Evolutionary conservation across 2,888 invertebrate species (phyloP), one percentile per base, ranked within the genome.

Genomic region (Amphipoea oculea): DNA sequence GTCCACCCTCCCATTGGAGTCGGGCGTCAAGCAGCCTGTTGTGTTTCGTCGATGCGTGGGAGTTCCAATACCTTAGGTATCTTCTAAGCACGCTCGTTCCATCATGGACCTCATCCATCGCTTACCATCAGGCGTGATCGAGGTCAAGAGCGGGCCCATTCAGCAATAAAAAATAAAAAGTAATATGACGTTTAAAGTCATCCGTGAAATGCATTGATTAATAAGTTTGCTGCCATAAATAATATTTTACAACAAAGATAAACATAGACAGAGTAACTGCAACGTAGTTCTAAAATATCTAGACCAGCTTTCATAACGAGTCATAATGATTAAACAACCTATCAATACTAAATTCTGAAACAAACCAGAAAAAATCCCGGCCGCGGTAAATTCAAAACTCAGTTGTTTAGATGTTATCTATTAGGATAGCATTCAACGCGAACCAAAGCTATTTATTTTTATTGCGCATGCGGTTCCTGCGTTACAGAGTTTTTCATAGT

Each of bases 381-480:
- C 71, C 36, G 23, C 71, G 65, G 57, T 80, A 83, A 66, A 84
- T 81, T 76, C 29, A 80, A 83, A 85, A 83, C 78, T 73, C 67
- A 48, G 74, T 78, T 83, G 78, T 78, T 81, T 79, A 82, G 83
- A 86, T 86, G 57, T n/a, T 85, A 89, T 88, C 86, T 81, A 62
- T 78, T 68, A 76, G 73, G 86, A 76, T 66, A 66, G 40, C 65
- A 73, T 85, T 85, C 83, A 67, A 62, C 78, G 83, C 69, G 45
- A 80, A 84, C 73, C 72, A 69, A 82, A 81, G 65, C 68, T 84
- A 85, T 88, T 89, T 89, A 78, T 88, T 85, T 86, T 86, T 87
- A 89, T 79, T 85, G 84, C 79, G 83, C 68, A 82, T 78, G 72
- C 78, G 82, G 73, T 77, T 84, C 48, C 72, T 76, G 62, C 76